Conservation (phyloP, 2,797 vertebrate genomes). For the Muscicapa striata region DNA sequence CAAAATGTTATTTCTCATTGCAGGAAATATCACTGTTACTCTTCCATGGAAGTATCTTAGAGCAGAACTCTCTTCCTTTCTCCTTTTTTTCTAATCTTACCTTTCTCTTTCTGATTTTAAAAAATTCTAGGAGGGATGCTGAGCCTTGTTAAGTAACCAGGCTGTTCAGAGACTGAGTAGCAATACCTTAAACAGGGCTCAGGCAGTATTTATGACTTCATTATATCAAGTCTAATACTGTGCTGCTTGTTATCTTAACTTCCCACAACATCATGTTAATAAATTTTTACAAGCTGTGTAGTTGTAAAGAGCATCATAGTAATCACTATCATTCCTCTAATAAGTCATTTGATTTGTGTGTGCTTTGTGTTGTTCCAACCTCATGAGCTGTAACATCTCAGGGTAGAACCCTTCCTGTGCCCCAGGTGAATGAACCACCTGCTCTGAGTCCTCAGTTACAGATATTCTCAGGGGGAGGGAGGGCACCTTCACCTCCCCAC, state of each 20-base stretch:
- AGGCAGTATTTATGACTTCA: background rate
- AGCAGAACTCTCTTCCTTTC: background rate
- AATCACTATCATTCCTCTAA: background rate
- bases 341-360: background rate
- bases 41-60: background rate
- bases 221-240: background rate
- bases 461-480: background rate
- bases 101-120: background rate
- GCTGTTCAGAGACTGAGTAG: background rate
- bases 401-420: background rate
- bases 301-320: background rate
- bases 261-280: background rate
- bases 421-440: background rate
- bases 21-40: background rate
- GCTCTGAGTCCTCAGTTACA: background rate
- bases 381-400: background rate
- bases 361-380: background rate
- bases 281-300: conserved; percentile 3
- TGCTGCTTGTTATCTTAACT: conserved; percentile 4
- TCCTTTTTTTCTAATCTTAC: background rate
- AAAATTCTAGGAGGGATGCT: background rate
- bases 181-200: background rate
- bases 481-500: background rate
- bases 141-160: background rate
- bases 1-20: background rate